Evolutionary conservation across 2,888 invertebrate genomes (phyloP).

Genomic region (Arctia plantaginis): DNA sequence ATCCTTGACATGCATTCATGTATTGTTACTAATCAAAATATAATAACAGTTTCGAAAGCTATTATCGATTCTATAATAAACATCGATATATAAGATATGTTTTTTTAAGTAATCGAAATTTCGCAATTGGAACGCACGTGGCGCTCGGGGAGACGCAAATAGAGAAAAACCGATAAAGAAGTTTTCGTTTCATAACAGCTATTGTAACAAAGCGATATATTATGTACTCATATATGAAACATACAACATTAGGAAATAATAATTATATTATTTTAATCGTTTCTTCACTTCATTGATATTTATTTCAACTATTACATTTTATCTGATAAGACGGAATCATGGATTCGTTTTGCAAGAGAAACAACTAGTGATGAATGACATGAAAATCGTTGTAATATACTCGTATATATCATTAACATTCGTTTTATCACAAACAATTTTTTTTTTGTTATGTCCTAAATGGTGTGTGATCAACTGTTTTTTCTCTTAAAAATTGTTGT

Average conservation of each 20-base stretch:
- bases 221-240: slow-evolving; percentile 26
- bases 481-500: not conserved
- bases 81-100: slow-evolving; percentile 49
- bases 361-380: not conserved
- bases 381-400: not conserved
- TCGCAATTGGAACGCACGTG: slow-evolving; percentile 70
- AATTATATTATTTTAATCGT: slow-evolving; percentile 33
- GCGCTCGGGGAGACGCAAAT: slow-evolving; percentile 32
- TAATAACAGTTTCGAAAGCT: slow-evolving; percentile 67
- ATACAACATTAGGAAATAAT: slow-evolving; percentile 32
- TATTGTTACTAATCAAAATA: slow-evolving; percentile 51
- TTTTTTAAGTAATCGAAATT: slow-evolving; percentile 67
- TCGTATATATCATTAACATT: not conserved
- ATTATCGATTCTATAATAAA: slow-evolving; percentile 64
- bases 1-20: slow-evolving; percentile 74
- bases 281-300: slow-evolving; percentile 29
- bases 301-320: not conserved
- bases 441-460: not conserved
- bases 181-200: slow-evolving; percentile 38
- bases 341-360: not conserved
- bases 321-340: not conserved
- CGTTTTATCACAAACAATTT: not conserved
- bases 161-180: slow-evolving; percentile 43
- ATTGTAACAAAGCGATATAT: slow-evolving; percentile 32
- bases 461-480: not conserved